Percentiles rank a stretch among this genome's conserved stretches.
These are phyloP conservation scores for Lagopus muta DNA, from an alignment of 2,113 vertebrate genomes.

Conservation along the genomic window DNA sequence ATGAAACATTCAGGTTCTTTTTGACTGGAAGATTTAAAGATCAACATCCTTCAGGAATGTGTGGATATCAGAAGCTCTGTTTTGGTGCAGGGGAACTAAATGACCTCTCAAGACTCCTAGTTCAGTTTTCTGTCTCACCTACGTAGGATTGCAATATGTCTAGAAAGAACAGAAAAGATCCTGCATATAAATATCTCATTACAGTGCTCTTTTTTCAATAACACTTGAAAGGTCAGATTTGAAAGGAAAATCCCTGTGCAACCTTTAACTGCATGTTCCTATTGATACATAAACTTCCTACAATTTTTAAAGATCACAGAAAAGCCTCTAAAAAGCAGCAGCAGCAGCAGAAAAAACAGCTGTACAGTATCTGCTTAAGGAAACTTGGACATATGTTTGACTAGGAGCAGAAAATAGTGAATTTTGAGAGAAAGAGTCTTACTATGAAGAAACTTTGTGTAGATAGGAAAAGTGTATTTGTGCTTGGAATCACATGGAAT, in stretches of 20 bases:
- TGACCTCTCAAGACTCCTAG: background rate
- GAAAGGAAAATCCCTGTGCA: background rate
- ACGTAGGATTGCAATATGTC: background rate
- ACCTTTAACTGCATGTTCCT: background rate
- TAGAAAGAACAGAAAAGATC: background rate
- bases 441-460: background rate
- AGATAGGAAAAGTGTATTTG: background rate
- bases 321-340: background rate
- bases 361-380: background rate
- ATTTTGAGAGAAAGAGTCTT: background rate
- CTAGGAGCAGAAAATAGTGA: background rate
- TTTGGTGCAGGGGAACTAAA: background rate
- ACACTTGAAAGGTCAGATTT: constrained; percentile 2
- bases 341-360: background rate
- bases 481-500: background rate
- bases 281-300: background rate
- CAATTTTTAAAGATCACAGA: background rate
- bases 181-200: background rate
- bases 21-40: background rate
- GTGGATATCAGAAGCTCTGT: background rate
- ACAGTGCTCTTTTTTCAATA: background rate
- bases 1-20: background rate
- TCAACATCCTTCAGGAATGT: background rate
- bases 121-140: background rate
- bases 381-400: background rate